A percentile compares a stretch with the other conserved stretches of the same genome.
These are phyloP conservation scores for Pteronura brasiliensis DNA, from an alignment of 2,113 vertebrate genomes.

Conservation along the genomic window DNA sequence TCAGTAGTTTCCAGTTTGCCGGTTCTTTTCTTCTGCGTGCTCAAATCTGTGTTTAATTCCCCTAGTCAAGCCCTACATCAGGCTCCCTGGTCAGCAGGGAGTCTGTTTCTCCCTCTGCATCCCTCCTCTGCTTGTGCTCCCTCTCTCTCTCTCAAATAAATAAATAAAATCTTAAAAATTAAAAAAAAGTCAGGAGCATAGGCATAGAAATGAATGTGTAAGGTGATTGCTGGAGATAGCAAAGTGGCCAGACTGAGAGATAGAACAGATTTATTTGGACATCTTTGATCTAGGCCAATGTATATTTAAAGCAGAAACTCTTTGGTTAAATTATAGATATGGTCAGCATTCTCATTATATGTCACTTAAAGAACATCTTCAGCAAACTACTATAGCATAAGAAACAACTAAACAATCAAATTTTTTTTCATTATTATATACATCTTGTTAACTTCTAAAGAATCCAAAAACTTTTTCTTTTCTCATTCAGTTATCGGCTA, in stretches of 20 bases:
- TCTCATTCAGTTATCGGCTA: constrained; percentile 47
- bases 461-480: constrained; percentile 2
- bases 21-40: background rate
- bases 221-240: background rate
- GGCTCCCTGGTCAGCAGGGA: too few species aligned
- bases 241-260: background rate
- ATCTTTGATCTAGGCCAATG: background rate
- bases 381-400: background rate
- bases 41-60: background rate
- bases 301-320: background rate
- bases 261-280: background rate
- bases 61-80: too few species aligned
- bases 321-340: background rate
- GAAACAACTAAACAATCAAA: background rate
- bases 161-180: too few species aligned
- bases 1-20: background rate
- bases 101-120: too few species aligned
- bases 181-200: background rate
- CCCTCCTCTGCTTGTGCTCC: too few species aligned
- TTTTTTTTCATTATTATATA: background rate
- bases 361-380: background rate
- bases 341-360: background rate
- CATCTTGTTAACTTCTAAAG: background rate
- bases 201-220: background rate
- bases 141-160: too few species aligned